These are phyloP conservation scores for Pelodiscus sinensis DNA, from an alignment of 2,113 vertebrate genomes.

Conservation along the genomic window DNA sequence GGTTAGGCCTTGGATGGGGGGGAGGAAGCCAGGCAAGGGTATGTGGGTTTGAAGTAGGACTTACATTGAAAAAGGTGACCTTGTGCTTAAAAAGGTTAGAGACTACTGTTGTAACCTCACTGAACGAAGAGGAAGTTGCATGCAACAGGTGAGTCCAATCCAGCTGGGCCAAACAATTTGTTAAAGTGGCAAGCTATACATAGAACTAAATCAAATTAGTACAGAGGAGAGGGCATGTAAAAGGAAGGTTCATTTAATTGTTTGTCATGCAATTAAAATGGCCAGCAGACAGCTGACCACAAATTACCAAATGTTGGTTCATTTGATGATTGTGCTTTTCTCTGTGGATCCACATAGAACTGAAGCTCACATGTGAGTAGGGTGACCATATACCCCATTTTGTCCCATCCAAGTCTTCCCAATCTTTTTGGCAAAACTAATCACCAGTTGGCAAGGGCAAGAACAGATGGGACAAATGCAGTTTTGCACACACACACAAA, in stretches of 20 bases:
- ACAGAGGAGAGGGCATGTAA: not conserved
- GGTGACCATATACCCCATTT: too few relatives aligned
- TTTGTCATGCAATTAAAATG: not conserved
- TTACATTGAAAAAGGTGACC: too few relatives aligned
- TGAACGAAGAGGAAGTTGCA: not conserved
- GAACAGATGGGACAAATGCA: too few relatives aligned
- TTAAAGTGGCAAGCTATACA: not conserved
- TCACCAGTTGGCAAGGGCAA: too few relatives aligned
- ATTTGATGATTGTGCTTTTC: not conserved
- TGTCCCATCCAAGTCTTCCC: too few relatives aligned
- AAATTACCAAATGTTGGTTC: too few relatives aligned
- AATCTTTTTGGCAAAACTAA: too few relatives aligned
- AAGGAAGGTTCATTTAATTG: not conserved
- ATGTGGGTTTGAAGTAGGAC: too few relatives aligned
- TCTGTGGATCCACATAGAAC: not conserved
- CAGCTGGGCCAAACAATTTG: not conserved
- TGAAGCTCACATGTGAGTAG: not conserved
- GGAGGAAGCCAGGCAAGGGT: too few relatives aligned
- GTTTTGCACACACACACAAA: too few relatives aligned
- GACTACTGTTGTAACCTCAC: not conserved
- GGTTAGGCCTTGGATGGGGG: too few relatives aligned
- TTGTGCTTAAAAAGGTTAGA: too few relatives aligned
- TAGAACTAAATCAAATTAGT: not conserved
- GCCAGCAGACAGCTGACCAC: not conserved
- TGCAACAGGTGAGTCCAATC: not conserved